Conservation (phyloP, 1,140 invertebrate species). For the Lepidurus arcticus region DNA sequence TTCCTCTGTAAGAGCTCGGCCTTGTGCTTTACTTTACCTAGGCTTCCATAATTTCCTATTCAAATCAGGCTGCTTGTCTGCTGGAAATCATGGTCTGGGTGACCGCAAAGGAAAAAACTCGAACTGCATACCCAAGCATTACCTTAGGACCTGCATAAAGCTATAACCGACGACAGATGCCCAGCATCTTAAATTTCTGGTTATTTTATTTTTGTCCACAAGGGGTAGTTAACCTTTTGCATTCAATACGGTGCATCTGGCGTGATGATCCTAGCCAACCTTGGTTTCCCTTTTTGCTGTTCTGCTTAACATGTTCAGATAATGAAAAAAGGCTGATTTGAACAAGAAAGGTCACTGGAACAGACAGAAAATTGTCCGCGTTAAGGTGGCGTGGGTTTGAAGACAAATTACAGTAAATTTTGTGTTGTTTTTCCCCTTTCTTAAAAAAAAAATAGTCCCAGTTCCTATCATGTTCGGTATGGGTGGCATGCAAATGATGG, state of each 20-base stretch:
- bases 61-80: too few species aligned
- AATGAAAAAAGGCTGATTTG: too few species aligned
- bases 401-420: not conserved
- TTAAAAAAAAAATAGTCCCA: conserved; percentile 28
- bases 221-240: conserved; percentile 13
- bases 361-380: too few species aligned
- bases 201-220: not conserved
- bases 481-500: conserved; percentile 29
- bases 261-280: not conserved
- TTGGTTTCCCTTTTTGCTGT: not conserved
- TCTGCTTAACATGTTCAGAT: not conserved
- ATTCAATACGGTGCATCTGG: not conserved
- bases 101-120: too few species aligned
- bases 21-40: too few species aligned
- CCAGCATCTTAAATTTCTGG: not conserved
- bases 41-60: too few species aligned
- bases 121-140: too few species aligned
- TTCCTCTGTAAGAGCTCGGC: too few species aligned
- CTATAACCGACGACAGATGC: not conserved
- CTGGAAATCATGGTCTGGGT: too few species aligned
- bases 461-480: conserved; percentile 36
- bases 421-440: conserved; percentile 38
- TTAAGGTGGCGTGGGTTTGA: too few species aligned
- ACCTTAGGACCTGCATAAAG: not conserved
- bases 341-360: too few species aligned